phyloP scores from a whole-genome alignment of 2,113 vertebrate genomes.

The Orientallactaga bullata region DNA sequence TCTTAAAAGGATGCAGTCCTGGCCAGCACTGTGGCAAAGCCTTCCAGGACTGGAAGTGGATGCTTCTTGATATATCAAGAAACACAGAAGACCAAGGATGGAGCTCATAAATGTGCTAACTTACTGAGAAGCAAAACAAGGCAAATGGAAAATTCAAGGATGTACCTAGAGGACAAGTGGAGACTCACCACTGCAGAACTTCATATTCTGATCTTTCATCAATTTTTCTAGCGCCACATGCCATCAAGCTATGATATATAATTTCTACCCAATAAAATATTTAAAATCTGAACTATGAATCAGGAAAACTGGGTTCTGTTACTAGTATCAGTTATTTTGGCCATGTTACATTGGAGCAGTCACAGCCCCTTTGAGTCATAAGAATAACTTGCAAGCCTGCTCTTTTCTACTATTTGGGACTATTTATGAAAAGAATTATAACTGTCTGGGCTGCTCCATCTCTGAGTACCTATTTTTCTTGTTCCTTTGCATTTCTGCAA shows the following conservation, averaged over 20 bases:
- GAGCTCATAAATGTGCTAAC: background rate
- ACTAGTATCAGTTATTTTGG: background rate
- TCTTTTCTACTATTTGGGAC: background rate
- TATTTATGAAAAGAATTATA: constrained; percentile 47
- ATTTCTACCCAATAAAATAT: background rate
- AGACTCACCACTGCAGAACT: background rate
- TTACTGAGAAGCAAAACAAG: background rate
- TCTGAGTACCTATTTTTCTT: constrained; percentile 6
- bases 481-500: background rate
- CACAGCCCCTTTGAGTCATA: background rate
- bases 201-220: background rate
- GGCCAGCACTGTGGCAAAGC: background rate
- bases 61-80: background rate
- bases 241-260: background rate
- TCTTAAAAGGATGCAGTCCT: too few species aligned
- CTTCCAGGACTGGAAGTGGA: background rate
- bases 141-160: background rate
- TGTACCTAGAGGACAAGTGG: background rate
- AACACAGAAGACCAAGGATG: background rate
- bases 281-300: constrained; percentile 18
- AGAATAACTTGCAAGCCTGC: background rate
- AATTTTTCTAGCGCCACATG: background rate
- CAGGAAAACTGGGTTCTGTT: background rate
- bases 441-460: background rate
- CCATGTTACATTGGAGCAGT: background rate